phyloP scores from a whole-genome alignment of 2,888 invertebrate species.

The Oscheius onirici region DNA sequence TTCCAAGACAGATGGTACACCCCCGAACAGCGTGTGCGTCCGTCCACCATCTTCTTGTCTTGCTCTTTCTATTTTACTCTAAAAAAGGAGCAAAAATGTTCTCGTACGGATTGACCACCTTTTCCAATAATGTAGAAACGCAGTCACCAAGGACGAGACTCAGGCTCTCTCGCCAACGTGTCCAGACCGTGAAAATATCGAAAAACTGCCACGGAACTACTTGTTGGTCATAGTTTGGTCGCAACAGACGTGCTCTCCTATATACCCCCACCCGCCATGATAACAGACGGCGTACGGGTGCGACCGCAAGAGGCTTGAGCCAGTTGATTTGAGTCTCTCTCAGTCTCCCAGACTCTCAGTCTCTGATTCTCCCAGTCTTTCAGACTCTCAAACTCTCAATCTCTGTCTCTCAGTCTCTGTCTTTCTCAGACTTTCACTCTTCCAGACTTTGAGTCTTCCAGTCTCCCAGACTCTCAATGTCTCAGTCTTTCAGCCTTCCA shows the following conservation, averaged over 20 bases:
- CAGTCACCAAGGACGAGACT: slow-evolving; percentile 2
- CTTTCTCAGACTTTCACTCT: neutral
- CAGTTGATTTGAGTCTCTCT: too few species aligned
- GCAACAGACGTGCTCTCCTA: too few species aligned
- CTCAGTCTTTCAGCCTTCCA: too few species aligned
- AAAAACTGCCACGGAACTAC: slow-evolving; percentile 1
- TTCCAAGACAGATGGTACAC: slow-evolving; percentile 10
- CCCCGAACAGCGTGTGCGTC: neutral
- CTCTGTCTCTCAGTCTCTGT: too few species aligned
- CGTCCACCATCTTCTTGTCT: neutral
- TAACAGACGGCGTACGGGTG: neutral
- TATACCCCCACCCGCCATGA: too few species aligned
- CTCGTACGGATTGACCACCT: neutral
- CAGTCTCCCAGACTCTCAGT: too few species aligned
- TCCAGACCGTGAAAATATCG: neutral
- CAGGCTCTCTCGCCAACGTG: neutral
- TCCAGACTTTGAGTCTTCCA: too few species aligned
- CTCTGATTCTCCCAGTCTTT: too few species aligned
- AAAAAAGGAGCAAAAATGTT: slow-evolving; percentile 8
- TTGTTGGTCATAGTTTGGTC: neutral
- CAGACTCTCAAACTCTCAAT: too few species aligned
- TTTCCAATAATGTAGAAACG: neutral
- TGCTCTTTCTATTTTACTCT: neutral
- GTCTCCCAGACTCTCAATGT: too few species aligned
- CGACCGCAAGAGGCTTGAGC: neutral